Conservation (phyloP, 2,113 vertebrate genomes). For the Andinoacara biseriatus region DNA sequence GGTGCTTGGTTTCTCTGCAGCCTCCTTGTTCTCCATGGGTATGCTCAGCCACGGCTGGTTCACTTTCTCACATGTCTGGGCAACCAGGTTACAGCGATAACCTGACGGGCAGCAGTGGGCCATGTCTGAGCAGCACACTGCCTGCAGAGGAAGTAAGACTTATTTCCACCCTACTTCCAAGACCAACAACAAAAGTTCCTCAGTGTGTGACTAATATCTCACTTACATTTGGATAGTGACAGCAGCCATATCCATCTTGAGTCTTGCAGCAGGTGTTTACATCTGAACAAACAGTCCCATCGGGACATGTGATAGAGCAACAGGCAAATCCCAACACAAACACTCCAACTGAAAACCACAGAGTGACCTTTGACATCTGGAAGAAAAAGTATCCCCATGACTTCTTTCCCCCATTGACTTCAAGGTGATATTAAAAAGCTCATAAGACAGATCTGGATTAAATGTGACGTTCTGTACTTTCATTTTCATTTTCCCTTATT, state of each 20-base stretch:
- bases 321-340: conserved; percentile 38
- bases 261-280: conserved; percentile 68
- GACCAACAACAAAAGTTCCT: background rate
- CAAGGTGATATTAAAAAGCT: conserved; percentile 1
- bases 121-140: conserved; percentile 76
- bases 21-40: conserved; percentile 50
- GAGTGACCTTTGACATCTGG: conserved; percentile 66
- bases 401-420: background rate
- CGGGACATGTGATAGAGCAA: conserved; percentile 66
- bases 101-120: conserved; percentile 76
- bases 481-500: background rate
- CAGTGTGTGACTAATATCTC: background rate
- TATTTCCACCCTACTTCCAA: background rate
- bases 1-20: conserved; percentile 2
- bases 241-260: conserved; percentile 67
- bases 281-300: conserved; percentile 59
- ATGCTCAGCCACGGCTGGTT: conserved; percentile 43
- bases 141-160: conserved; percentile 49
- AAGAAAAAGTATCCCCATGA: background rate
- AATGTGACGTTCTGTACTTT: background rate
- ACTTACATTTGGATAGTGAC: conserved; percentile 72
- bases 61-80: conserved; percentile 54
- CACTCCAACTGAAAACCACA: conserved; percentile 52
- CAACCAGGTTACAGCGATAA: conserved; percentile 54
- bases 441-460: background rate